phyloP scores from a whole-genome alignment of 2,113 vertebrate genomes.

The Percina caprodes region DNA sequence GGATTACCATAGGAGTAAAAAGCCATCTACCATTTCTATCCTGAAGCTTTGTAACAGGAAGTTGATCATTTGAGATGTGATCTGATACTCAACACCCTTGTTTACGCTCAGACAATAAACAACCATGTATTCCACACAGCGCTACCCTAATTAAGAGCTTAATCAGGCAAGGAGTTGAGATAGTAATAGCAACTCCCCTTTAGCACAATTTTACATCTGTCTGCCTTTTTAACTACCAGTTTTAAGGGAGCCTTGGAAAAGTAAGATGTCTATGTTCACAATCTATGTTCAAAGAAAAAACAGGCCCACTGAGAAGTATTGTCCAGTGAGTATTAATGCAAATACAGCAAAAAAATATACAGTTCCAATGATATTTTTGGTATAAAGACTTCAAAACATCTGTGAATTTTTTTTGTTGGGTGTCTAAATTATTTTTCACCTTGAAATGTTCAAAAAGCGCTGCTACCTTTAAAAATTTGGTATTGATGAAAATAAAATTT shows the following conservation, averaged over 20 bases:
- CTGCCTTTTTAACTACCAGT: slow-evolving; percentile 32
- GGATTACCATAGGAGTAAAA: slow-evolving; percentile 31
- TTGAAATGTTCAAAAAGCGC: slow-evolving; percentile 35
- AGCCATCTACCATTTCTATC: slow-evolving; percentile 31
- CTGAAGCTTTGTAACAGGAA: slow-evolving; percentile 44
- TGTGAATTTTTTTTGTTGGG: slow-evolving; percentile 3
- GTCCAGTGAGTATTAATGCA: not conserved
- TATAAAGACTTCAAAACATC: slow-evolving; percentile 16
- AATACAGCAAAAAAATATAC: not conserved
- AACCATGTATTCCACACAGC: slow-evolving; percentile 56
- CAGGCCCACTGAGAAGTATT: not conserved
- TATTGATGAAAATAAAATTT: slow-evolving; percentile 43
- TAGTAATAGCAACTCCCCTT: slow-evolving; percentile 47
- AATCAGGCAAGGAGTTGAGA: slow-evolving; percentile 64
- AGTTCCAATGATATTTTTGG: slow-evolving; percentile 22
- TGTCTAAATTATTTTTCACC: slow-evolving; percentile 28
- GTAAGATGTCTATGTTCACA: not conserved
- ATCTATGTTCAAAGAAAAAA: slow-evolving; percentile 12
- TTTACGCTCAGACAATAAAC: slow-evolving; percentile 70
- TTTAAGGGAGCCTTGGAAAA: not conserved
- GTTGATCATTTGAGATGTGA: slow-evolving; percentile 52
- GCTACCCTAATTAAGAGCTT: slow-evolving; percentile 65
- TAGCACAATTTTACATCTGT: slow-evolving; percentile 36
- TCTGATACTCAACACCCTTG: slow-evolving; percentile 61
- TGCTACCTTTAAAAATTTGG: slow-evolving; percentile 41